These are phyloP conservation scores for Cheilosia grossa DNA, from an alignment of 2,888 invertebrate species.

Conservation along the genomic window DNA sequence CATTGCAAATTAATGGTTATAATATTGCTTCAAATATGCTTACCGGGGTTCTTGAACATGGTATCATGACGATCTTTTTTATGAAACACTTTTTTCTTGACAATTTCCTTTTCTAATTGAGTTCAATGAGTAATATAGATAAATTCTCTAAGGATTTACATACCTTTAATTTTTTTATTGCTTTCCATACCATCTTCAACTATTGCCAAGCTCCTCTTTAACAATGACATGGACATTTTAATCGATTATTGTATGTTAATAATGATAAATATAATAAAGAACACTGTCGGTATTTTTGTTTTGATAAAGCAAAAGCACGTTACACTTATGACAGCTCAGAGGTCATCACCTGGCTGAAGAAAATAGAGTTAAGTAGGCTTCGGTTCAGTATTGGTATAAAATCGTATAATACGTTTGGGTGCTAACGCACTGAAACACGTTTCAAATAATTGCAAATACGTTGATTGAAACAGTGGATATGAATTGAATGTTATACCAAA, in stretches of 20 bases:
- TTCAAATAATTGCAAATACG: background rate
- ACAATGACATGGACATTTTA: conserved; percentile 62
- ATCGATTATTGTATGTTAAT: conserved; percentile 13
- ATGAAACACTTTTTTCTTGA: conserved; percentile 14
- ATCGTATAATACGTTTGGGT: background rate
- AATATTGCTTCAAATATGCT: background rate
- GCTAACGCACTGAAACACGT: background rate
- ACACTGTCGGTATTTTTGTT: conserved; percentile 26
- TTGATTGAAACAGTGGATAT: too few species aligned
- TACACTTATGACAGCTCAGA: conserved; percentile 35
- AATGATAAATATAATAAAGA: background rate
- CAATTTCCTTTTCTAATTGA: conserved; percentile 38
- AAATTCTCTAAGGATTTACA: background rate
- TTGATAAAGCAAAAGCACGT: conserved; percentile 23
- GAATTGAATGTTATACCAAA: too few species aligned
- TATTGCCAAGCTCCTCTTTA: conserved; percentile 67
- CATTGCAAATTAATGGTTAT: background rate
- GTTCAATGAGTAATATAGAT: background rate
- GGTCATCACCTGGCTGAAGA: conserved; percentile 40
- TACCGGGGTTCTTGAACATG: background rate
- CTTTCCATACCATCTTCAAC: conserved; percentile 43
- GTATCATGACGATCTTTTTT: conserved; percentile 7
- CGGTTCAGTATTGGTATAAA: conserved; percentile 8
- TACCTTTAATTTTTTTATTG: conserved; percentile 46
- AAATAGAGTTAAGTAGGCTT: conserved; percentile 24